Percentiles rank a stretch among this genome's conserved stretches.
phyloP scores from a whole-genome alignment of 1,140 invertebrate species.

The Cataglyphis hispanica region DNA sequence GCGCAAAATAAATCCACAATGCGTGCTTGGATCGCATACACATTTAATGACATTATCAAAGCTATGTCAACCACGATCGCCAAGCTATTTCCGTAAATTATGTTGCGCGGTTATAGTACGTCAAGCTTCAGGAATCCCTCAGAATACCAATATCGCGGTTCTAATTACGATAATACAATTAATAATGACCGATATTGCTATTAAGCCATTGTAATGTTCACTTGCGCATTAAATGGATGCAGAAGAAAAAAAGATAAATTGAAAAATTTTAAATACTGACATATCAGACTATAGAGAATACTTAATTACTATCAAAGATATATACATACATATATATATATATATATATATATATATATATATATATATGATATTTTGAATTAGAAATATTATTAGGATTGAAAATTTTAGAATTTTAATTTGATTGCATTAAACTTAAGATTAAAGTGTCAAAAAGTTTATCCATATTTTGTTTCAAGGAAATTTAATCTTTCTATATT shows the following conservation, averaged over 20 bases:
- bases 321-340: neutral
- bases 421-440: neutral
- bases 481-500: neutral
- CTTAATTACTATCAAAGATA: neutral
- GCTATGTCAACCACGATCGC: constrained; percentile 72
- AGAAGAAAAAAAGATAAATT: neutral
- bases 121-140: constrained; percentile 71
- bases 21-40: constrained; percentile 56
- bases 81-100: constrained; percentile 79
- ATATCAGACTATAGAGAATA: neutral
- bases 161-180: constrained; percentile 74
- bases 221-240: constrained; percentile 14
- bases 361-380: neutral
- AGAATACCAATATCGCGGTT: constrained; percentile 74
- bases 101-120: constrained; percentile 67
- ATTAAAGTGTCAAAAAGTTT: neutral
- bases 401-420: neutral
- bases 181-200: constrained; percentile 72
- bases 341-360: neutral
- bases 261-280: neutral
- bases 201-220: constrained; percentile 55
- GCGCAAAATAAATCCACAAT: constrained; percentile 58
- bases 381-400: neutral
- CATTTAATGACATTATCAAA: constrained; percentile 75
- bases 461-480: neutral